Evolutionary conservation across 1,140 invertebrate genomes (phyloP).

Genomic region (Heliconius nattereri): DNA sequence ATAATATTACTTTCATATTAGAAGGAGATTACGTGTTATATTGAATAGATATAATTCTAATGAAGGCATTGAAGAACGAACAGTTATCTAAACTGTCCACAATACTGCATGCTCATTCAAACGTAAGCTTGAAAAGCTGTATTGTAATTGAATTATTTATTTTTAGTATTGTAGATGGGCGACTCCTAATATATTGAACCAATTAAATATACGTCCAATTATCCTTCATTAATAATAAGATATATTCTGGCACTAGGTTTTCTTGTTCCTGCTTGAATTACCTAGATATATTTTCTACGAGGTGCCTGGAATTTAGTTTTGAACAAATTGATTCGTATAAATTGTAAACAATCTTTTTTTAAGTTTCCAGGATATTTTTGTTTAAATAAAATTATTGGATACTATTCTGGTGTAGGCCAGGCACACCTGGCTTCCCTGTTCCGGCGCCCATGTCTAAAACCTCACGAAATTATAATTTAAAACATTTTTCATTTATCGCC

Average conservation of each 20-base stretch:
- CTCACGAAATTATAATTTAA: neutral
- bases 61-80: neutral
- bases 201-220: neutral
- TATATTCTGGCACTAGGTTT: no score
- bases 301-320: no score
- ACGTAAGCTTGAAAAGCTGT: neutral
- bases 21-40: neutral
- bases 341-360: no score
- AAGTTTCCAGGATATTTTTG: no score
- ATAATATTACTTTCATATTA: neutral
- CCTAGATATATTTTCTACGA: neutral
- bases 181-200: neutral
- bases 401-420: no score
- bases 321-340: no score
- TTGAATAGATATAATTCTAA: neutral
- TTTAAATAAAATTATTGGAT: no score
- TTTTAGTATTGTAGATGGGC: slow-evolving; percentile 13
- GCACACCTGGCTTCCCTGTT: no score
- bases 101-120: neutral
- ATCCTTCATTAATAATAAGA: no score
- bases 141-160: slow-evolving; percentile 1
- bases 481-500: neutral
- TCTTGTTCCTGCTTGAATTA: neutral
- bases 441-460: neutral
- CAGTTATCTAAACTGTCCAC: neutral